phyloP scores from a whole-genome alignment of 2,113 vertebrate genomes.

The Eublepharis macularius region DNA sequence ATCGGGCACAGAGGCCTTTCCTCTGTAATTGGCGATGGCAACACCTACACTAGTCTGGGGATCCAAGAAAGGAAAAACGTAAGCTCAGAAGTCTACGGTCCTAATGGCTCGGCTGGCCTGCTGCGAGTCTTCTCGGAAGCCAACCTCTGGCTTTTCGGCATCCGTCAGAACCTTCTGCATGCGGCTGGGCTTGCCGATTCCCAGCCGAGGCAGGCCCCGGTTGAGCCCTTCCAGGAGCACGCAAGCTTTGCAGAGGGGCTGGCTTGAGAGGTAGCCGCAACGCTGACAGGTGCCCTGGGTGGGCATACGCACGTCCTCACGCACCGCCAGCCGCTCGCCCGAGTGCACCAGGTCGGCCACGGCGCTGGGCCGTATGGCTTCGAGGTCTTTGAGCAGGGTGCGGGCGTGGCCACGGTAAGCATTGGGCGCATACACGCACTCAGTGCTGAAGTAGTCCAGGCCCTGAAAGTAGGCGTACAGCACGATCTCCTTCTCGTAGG shows the following conservation, averaged over 20 bases:
- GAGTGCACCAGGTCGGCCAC: slow-evolving; percentile 90
- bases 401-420: slow-evolving; percentile 87
- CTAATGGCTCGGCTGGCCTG: background rate
- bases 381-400: slow-evolving; percentile 85
- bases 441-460: slow-evolving; percentile 90
- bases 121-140: background rate
- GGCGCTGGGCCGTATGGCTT: slow-evolving; percentile 82
- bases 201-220: slow-evolving; percentile 83
- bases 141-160: background rate
- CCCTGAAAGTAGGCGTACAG: slow-evolving; percentile 92
- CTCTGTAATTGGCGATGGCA: background rate
- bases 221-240: slow-evolving; percentile 87
- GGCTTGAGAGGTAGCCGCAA: slow-evolving; percentile 89
- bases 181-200: slow-evolving; percentile 78
- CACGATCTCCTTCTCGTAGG: slow-evolving; percentile 93
- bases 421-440: slow-evolving; percentile 89
- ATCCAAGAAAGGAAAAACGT: too few relatives aligned
- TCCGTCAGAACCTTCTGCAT: slow-evolving; percentile 7
- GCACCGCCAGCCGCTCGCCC: slow-evolving; percentile 83
- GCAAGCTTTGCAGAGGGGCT: slow-evolving; percentile 86
- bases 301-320: slow-evolving; percentile 80
- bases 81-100: slow-evolving; percentile 14
- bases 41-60: background rate
- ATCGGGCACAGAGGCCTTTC: background rate
- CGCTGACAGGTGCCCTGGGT: slow-evolving; percentile 82